Evolutionary conservation across 1,140 invertebrate genomes (phyloP).

Genomic region (Aphaenogaster rudis): DNA sequence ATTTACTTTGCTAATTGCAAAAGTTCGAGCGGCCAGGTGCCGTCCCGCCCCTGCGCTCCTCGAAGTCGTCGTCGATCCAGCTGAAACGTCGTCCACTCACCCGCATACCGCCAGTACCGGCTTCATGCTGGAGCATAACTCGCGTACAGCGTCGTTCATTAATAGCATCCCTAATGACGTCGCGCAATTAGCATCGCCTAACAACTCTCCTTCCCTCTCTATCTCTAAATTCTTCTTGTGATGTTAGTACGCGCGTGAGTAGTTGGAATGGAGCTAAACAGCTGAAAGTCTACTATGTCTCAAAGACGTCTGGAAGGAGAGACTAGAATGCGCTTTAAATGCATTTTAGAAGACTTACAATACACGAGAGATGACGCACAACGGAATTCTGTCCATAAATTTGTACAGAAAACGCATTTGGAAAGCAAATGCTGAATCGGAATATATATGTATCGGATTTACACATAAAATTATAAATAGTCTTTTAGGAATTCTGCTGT

Average conservation of each 20-base stretch:
- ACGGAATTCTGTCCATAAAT: background rate
- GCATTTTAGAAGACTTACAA: background rate
- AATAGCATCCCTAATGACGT: conserved; percentile 43
- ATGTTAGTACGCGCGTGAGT: background rate
- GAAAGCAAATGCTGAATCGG: background rate
- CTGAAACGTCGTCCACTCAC: conserved; percentile 43
- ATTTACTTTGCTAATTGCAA: conserved; percentile 75
- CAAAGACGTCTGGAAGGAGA: background rate
- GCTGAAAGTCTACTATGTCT: background rate
- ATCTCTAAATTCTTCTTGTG: background rate
- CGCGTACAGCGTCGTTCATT: conserved; percentile 32
- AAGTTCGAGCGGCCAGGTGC: conserved; percentile 67
- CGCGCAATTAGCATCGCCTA: conserved; percentile 25
- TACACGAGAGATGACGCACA: background rate
- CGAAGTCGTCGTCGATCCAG: conserved; percentile 10
- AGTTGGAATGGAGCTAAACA: background rate
- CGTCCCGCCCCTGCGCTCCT: background rate
- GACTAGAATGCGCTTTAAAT: background rate
- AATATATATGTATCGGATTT: background rate
- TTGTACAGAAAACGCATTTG: conserved; percentile 11
- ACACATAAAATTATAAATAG: background rate
- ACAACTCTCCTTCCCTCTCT: background rate
- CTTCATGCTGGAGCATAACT: conserved; percentile 13
- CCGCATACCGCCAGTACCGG: background rate
- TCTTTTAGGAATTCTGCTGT: background rate